phyloP scores from a whole-genome alignment of 2,797 vertebrate genomes.

The Graptemys geographica region DNA sequence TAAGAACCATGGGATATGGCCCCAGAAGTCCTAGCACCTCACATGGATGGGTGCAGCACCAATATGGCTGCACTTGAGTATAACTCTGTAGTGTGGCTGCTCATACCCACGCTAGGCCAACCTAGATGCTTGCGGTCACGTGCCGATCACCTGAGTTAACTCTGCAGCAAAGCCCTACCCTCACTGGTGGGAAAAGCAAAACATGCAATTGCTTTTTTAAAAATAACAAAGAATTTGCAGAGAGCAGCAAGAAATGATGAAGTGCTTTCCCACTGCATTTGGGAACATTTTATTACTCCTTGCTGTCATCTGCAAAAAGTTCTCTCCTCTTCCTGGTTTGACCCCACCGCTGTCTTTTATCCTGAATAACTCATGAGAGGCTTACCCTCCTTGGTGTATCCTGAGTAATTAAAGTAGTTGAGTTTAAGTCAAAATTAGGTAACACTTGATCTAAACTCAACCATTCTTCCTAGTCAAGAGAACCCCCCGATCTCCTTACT shows the following conservation, averaged over 20 bases:
- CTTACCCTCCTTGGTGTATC: neutral
- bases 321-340: neutral
- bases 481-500: neutral
- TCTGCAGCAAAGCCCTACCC: neutral
- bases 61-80: neutral
- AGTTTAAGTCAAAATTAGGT: neutral
- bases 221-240: neutral
- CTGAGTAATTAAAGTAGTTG: neutral
- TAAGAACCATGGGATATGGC: neutral
- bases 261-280: neutral
- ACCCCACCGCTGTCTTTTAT: neutral
- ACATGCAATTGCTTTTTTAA: neutral
- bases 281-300: neutral
- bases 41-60: neutral
- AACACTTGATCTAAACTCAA: neutral
- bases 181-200: neutral
- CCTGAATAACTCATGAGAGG: neutral
- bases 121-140: no score
- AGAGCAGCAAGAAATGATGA: slow-evolving; percentile 8
- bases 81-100: neutral
- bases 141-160: neutral
- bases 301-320: neutral
- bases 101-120: neutral
- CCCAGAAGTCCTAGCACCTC: neutral
- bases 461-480: neutral